Base-by-base conservation (phyloP, 1,140 invertebrate species). In the Scaptomyza montana region DNA sequence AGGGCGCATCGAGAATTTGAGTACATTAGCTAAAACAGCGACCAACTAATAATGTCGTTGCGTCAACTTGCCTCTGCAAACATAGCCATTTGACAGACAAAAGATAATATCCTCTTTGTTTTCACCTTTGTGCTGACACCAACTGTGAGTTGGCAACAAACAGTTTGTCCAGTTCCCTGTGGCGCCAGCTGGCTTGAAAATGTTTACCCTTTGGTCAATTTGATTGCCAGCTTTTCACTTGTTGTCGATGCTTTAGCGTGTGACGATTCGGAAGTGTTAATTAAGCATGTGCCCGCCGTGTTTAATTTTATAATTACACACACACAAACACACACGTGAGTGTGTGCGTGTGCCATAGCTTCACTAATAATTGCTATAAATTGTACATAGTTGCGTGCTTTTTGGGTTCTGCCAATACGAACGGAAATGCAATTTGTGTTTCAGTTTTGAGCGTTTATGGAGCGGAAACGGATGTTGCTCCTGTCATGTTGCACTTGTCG, bases 361-460 rank as follows among this genome's bases (percentile, higher is more conserved):
- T 16, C 19, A 47, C 55, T 43, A 60, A 51, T 73, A 76, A 51
- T 81, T 63, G 21, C 2, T 25, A 25, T 25, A 25, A 25, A 25
- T 25, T 64, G 47, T 51, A 80, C 74, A 85, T 77, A 68, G 56
- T 46, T 51, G 36, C 63, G 41, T 55, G 49, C 46, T 30, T 69
- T 68, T 55, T 33, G 62, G 16, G 4, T 9, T 8, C 64, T 72
- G 78, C 25, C 77, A 75, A 71, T 80, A 45, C 55, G 57, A 68
- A 12, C 66, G 81, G 70, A 85, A 86, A 81, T 86, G 65, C 77
- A 79, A 86, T 86, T 85, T 86, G 78, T 71, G 55, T 81, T 80
- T 62, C 59, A 51, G 69, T 33, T 75, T 63, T 12, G 60, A 63
- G 74, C 12, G 39, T 25, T 25, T 25, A 25, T 4, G 56, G 47